Conservation (phyloP, 2,113 vertebrate genomes). For the Marmota monax region DNA sequence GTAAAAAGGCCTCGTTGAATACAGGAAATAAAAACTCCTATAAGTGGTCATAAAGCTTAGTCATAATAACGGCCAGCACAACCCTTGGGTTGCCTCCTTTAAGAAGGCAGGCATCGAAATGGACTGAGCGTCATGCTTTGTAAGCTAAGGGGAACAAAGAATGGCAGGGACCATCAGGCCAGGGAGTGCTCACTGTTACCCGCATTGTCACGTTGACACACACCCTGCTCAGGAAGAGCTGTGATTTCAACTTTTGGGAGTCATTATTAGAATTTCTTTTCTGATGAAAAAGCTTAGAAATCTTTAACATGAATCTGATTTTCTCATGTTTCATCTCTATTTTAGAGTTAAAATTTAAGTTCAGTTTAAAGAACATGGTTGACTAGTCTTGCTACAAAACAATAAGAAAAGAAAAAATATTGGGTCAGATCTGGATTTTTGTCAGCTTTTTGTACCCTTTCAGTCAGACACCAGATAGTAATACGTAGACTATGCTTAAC, state of each 20-base stretch:
- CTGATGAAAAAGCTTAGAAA: neutral
- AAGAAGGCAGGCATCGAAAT: conserved; percentile 23
- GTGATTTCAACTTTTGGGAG: neutral
- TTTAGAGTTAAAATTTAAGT: conserved; percentile 44
- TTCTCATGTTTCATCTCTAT: neutral
- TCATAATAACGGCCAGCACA: neutral
- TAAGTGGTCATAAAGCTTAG: conserved; percentile 4
- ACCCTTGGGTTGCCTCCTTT: conserved; percentile 11
- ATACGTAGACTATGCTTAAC: conserved; percentile 76
- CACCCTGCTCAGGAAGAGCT: neutral
- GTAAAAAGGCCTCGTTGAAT: neutral
- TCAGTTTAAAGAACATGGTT: conserved; percentile 27
- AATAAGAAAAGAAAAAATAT: conserved; percentile 25
- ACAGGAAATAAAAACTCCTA: neutral
- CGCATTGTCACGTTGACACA: accelerated
- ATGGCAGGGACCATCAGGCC: neutral
- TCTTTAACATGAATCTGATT: neutral
- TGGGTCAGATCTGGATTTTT: conserved; percentile 50
- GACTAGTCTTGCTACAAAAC: conserved; percentile 26
- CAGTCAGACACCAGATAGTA: conserved; percentile 74
- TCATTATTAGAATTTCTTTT: neutral
- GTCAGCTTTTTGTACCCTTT: conserved; percentile 72
- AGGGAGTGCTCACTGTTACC: neutral
- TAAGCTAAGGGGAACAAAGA: conserved; percentile 8
- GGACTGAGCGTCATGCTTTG: conserved; percentile 33